These are phyloP conservation scores for Periparus ater DNA, from an alignment of 2,797 vertebrate genomes.

Conservation along the genomic window DNA sequence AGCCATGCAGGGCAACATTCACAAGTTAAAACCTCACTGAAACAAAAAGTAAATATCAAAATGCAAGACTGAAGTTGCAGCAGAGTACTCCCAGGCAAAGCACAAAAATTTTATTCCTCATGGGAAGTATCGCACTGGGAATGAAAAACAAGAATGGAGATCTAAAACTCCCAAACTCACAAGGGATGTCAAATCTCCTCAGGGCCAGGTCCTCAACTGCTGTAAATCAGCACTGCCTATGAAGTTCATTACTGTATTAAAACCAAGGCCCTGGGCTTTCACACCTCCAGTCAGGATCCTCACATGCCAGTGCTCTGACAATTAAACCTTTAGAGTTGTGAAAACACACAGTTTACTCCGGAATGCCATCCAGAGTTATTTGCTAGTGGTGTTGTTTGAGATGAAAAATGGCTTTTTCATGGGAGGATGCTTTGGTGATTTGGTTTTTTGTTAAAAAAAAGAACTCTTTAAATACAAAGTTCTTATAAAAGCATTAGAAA, in stretches of 20 bases:
- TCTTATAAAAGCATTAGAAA: neutral
- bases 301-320: neutral
- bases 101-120: neutral
- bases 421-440: neutral
- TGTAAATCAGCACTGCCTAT: neutral
- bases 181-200: neutral
- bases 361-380: neutral
- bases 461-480: neutral
- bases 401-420: neutral
- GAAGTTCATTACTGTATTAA: neutral
- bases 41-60: neutral
- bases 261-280: neutral
- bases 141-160: neutral
- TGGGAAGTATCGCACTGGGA: accelerated
- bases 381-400: neutral
- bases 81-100: neutral
- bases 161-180: neutral
- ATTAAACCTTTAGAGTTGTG: neutral
- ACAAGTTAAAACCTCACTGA: neutral
- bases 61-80: neutral
- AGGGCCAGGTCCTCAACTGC: neutral
- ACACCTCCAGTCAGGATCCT: neutral
- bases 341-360: neutral
- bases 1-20: neutral
- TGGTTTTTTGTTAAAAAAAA: neutral